Conservation (phyloP, 2,888 invertebrate species). For the Lepidochrysops patricia region DNA sequence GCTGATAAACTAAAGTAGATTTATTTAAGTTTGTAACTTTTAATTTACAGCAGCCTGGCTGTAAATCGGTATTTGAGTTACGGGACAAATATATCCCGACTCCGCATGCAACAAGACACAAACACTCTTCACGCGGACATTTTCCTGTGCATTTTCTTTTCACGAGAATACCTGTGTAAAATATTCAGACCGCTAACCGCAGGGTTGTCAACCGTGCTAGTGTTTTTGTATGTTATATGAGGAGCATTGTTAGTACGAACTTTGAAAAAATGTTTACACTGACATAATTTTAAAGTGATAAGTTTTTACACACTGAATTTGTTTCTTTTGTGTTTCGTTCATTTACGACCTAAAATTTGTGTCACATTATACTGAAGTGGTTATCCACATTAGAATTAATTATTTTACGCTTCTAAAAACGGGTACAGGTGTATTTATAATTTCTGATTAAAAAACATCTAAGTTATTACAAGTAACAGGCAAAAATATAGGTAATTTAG, state of each 20-base stretch:
- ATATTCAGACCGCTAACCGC: background rate
- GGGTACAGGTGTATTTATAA: no score
- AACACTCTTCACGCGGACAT: background rate
- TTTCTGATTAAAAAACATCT: no score
- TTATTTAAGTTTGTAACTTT: background rate
- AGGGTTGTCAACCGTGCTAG: background rate
- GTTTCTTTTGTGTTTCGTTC: no score
- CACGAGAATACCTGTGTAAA: background rate
- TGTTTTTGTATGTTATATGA: background rate
- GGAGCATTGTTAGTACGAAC: background rate
- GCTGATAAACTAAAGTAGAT: conserved; percentile 1
- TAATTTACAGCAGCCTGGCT: background rate
- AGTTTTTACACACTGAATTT: background rate
- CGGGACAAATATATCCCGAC: background rate
- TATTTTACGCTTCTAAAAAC: no score
- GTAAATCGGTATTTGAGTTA: conserved; percentile 1
- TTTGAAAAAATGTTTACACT: conserved; percentile 18
- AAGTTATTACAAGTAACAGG: no score
- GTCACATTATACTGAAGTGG: no score
- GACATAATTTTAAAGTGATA: conserved; percentile 8
- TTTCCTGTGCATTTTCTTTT: background rate
- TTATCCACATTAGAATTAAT: no score
- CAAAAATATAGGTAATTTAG: no score
- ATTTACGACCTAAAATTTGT: no score
- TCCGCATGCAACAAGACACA: background rate